Percentiles rank a stretch among this genome's conserved stretches.
Evolutionary conservation across 2,888 invertebrate species (phyloP).

Genomic region (Troglohyphantes excavatus): DNA sequence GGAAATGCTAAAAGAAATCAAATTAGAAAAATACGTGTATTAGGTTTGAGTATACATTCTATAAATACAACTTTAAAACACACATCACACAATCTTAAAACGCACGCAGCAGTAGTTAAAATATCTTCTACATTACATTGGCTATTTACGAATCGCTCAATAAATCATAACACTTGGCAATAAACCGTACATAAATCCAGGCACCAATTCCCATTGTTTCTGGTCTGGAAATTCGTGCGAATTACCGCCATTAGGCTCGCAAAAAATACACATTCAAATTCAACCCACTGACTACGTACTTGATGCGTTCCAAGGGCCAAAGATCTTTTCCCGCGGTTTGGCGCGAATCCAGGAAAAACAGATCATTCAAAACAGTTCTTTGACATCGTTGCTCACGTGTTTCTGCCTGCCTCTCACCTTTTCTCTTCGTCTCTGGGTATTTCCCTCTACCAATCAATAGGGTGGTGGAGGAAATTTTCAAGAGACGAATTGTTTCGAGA

Average conservation of each 20-base stretch:
- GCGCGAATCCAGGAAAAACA: conserved; percentile 45
- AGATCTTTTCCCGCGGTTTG: conserved; percentile 37
- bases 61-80: no score
- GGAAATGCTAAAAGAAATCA: no score
- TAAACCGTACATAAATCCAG: not conserved
- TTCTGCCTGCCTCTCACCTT: not conserved
- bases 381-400: conserved; percentile 8
- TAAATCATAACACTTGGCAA: conserved; percentile 5
- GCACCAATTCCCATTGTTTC: conserved; percentile 13
- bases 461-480: not conserved
- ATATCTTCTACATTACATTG: no score
- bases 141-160: no score
- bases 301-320: conserved; percentile 24
- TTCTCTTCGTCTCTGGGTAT: conserved; percentile 11
- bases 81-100: no score
- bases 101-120: no score
- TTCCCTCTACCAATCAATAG: conserved; percentile 9
- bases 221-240: not conserved
- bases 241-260: not conserved
- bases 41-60: no score
- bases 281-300: not conserved
- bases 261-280: conserved; percentile 34
- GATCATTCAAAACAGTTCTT: conserved; percentile 47
- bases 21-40: no score
- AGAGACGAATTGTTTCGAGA: not conserved